Base-by-base conservation (phyloP, 2,113 vertebrate genomes). In the Manacus vitellinus region DNA sequence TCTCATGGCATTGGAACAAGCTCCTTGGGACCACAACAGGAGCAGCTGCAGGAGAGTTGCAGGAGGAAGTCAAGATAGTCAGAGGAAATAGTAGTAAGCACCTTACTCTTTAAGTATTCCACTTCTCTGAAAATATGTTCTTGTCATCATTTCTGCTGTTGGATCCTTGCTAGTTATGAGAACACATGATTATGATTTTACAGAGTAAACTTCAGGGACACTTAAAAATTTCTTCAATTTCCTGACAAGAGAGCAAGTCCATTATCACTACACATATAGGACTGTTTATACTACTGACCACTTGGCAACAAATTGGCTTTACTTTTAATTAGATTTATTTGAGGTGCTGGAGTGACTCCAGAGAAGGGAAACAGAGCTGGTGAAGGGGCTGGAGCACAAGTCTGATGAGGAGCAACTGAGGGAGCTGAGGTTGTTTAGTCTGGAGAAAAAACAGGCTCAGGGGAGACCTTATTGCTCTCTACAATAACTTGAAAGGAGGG, bases 401-500 rank as follows among this genome's bases (percentile, higher is more conserved):
- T 28, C 25, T 49, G 31, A 43, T 21, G 22, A 33, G 62, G 72
- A 63, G 14, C 25, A 55, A 43, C 41, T 77, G 35, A 70, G 41
- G 35, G 16, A 33, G 22, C 0, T 70, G 25, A 14, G 25, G 5
- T 2, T 49, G 54, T 70, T 25, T 35, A 70, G 30, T 31, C 25
- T 49, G 21, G 22, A 63, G 14, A 22, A 18, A 28, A 52, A 49
- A 56, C 18, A 43, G 14, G 21, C 22, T 51, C 35, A 23, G 56
- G 14, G 21, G 18, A 43, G 18, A 63, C 14, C 4, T 35, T 31
- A 47, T 16, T 0, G 0, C 14, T 49, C 17, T 63, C 12, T 56
- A 12, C 21, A 83, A 8, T 21, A 27, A 3, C 21, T 20, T 49
- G 41, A 56, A 70, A 63, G 21, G 41, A 55, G 35, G 9, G 3